Evolutionary conservation across 2,113 vertebrate species (phyloP).

Genomic region (Myocastor coypus): DNA sequence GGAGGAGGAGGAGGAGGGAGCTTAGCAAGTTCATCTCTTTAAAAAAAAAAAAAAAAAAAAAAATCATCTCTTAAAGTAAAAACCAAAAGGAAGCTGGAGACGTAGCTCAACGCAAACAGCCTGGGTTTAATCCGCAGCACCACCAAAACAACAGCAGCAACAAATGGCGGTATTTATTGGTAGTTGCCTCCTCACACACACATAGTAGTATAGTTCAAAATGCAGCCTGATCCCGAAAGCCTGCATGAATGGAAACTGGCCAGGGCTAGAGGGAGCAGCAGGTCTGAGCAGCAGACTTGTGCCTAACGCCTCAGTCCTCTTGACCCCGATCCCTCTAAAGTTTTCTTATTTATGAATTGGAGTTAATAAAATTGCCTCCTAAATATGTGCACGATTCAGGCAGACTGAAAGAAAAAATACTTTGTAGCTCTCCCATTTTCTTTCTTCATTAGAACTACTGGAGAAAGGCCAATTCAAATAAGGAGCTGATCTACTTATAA

Average conservation of each 20-base stretch:
- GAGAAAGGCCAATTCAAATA: conserved; percentile 8
- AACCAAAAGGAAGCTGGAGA: no score
- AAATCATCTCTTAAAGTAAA: no score
- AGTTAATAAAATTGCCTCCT: background rate
- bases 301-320: background rate
- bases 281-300: background rate
- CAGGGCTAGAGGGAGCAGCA: background rate
- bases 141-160: background rate
- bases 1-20: no score
- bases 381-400: background rate
- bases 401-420: background rate
- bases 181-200: background rate
- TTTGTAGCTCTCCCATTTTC: background rate
- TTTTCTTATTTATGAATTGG: background rate
- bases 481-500: background rate
- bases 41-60: no score
- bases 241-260: background rate
- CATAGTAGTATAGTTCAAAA: background rate
- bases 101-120: no score
- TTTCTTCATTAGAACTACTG: background rate
- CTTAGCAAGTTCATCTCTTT: no score
- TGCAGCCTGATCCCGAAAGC: background rate
- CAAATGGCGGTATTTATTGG: background rate
- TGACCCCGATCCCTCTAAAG: background rate
- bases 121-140: background rate